Evolutionary conservation across 2,113 vertebrate genomes (phyloP), one percentile per base, ranked within the genome.

Genomic region (Ceratotherium simum): DNA sequence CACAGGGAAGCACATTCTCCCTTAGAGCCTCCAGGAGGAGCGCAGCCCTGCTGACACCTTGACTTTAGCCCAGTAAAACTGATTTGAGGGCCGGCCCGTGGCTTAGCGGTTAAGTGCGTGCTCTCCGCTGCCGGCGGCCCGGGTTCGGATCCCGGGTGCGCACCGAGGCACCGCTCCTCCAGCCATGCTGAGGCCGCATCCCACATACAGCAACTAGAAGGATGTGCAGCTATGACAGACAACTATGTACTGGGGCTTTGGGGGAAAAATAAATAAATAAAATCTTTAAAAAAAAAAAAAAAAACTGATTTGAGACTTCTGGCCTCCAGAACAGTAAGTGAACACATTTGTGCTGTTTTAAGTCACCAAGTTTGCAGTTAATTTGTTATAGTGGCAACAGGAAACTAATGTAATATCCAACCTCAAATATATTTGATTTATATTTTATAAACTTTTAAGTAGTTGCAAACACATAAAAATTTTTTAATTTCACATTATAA

Each of bases 381-480:
- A 96, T 75, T 39, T 83, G 18, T 69, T 76, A 33, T 33, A 67
- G 36, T 33, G 39, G 60, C 56, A 39, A 56, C 20, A 86, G 67
- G 82, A 94, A 92, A 62, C 12, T 69, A 62, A 75, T 23, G 33
- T 51, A 31, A 39, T 62, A 33, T 21, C 46, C 11, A 76, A 48
- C 8, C 46, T 69, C 51, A 90, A 75, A 62, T 23, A 18, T 42
- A 76, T 39, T 80, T 83, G n/a, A 60, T 81, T 58, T 67, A 29
- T 42, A 33, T 54, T 83, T 79, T 73, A 93, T 46, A 86, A 69
- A 80, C 85, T 76, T 95, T 85, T 3, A 81, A 93, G 80, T 25
- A 29, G 23, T 60, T 81, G 29, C 8, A 81, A 69, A 81, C 4
- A 81, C 4, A 54, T 25, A 39, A 51, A 73, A 70, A 92, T 25